Conservation (phyloP, 2,113 vertebrate species). For the Larimichthys crocea region DNA sequence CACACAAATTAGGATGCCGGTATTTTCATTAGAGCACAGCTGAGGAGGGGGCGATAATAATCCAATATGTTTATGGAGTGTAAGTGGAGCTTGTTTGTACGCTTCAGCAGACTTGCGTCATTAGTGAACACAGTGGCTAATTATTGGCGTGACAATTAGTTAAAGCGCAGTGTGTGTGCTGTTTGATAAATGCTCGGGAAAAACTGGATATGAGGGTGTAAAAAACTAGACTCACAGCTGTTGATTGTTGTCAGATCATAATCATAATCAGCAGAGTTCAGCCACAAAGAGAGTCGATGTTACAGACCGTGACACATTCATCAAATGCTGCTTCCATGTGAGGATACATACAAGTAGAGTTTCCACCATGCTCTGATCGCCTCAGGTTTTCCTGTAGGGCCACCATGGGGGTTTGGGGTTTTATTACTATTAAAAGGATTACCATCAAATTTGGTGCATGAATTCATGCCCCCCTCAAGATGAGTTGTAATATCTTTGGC, state of each 20-base stretch:
- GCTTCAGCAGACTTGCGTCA: slow-evolving; percentile 27
- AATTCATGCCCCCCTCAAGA: background rate
- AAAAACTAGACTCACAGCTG: background rate
- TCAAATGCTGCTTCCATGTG: background rate
- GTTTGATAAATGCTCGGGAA: slow-evolving; percentile 1
- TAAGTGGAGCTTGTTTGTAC: slow-evolving; percentile 40
- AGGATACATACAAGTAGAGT: background rate
- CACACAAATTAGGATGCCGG: slow-evolving; percentile 35
- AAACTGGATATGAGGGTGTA: background rate
- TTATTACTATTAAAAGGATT: no score
- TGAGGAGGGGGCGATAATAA: slow-evolving; percentile 17
- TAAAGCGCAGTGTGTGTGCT: background rate
- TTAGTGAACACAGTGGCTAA: slow-evolving; percentile 32
- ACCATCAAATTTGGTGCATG: background rate
- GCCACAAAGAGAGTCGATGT: background rate
- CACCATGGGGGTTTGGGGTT: no score
- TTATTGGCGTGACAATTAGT: slow-evolving; percentile 33
- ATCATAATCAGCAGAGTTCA: background rate
- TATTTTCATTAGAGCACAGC: slow-evolving; percentile 25
- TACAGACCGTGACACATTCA: background rate
- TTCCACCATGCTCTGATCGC: no score
- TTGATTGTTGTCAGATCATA: background rate
- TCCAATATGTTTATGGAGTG: slow-evolving; percentile 37
- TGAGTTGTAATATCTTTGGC: background rate
- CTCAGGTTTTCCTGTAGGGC: no score